These are phyloP conservation scores for Drosophila pseudotakahashii DNA, from an alignment of 2,888 invertebrate species.

Conservation along the genomic window DNA sequence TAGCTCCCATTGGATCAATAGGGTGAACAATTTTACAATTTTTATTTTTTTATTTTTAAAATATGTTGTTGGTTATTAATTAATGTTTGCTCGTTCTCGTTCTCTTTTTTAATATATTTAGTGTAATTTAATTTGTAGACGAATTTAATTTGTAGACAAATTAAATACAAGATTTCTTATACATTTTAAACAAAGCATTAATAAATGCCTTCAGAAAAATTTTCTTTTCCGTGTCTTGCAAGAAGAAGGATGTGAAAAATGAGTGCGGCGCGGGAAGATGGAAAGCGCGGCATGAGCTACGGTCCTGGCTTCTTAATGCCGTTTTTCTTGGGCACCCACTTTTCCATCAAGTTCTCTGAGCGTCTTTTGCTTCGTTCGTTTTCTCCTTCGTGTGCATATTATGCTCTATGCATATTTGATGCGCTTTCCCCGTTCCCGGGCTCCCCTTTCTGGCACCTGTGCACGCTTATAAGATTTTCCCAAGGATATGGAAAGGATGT, in stretches of 20 bases:
- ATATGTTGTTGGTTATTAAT: no score
- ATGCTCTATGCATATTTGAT: slow-evolving; percentile 72
- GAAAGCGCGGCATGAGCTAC: slow-evolving; percentile 22
- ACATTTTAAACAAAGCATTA: no score
- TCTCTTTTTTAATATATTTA: no score
- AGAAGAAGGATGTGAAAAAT: background rate
- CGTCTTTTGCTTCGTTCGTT: slow-evolving; percentile 34
- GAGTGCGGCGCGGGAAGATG: background rate
- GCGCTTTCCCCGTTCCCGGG: slow-evolving; percentile 13
- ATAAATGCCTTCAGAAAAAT: no score
- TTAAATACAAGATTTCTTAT: no score
- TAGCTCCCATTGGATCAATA: no score
- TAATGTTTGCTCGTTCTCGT: no score
- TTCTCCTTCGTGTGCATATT: slow-evolving; percentile 64
- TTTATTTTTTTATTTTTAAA: no score
- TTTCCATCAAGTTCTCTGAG: slow-evolving; percentile 42
- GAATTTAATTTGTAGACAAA: no score
- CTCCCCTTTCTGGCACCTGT: slow-evolving; percentile 12
- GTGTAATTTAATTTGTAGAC: no score
- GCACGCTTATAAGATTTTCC: slow-evolving; percentile 67
- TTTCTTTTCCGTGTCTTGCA: slow-evolving; percentile 2
- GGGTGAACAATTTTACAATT: no score
- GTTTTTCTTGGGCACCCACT: slow-evolving; percentile 41
- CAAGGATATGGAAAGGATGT: slow-evolving; percentile 56
- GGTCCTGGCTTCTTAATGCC: slow-evolving; percentile 39